Evolutionary conservation across 1,140 invertebrate species (phyloP), one percentile per base, ranked within the genome.

Genomic region (roundworm (Caenorhabditis elegans)): DNA sequence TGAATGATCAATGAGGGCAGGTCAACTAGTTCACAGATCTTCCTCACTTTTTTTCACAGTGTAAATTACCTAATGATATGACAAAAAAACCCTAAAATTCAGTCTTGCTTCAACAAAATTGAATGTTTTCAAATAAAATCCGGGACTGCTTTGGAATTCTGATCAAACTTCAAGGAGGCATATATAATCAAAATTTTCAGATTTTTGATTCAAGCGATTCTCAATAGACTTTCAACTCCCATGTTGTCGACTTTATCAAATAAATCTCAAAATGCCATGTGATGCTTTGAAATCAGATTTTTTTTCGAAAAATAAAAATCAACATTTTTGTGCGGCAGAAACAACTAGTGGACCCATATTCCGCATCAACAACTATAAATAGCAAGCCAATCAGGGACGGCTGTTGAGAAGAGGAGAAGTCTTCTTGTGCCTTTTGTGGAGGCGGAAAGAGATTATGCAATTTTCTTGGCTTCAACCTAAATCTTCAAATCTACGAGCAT

Each of bases 371-470:
- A 70, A 31, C 60, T 70, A 70, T 39, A 70, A 70, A 70, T 70
- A 70, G 55, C n/a, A 2, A 8, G 60, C 60, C 60, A 70, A 70
- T 70, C 60, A 70, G 60, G n/a, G 31, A 60, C 34, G 28, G 17
- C 53, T 60, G 31, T 2, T n/a, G 53, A 28, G 24, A 60, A 31
- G 26, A 39, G 19, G 28, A 39, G 60, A 70, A 39, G 60, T 39
- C n/a, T 31, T 70, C 28, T 60, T 26, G n/a, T 8, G 60, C 60
- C 39, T 70, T 39, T 70, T 80, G 79, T 39, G 53, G 31, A 47
- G 36, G 36, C 36, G 65, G 47, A 47, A 60, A 76, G 31, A 48
- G 49, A 49, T 46, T 76, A 76, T 76, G 80, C 36, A 81, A 70
- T 70, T 81, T 76, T 48, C n/a, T n/a, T 39, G 26, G 1, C n/a